These are phyloP conservation scores for Cotesia typhae DNA, from an alignment of 1,140 invertebrate species.

Conservation along the genomic window DNA sequence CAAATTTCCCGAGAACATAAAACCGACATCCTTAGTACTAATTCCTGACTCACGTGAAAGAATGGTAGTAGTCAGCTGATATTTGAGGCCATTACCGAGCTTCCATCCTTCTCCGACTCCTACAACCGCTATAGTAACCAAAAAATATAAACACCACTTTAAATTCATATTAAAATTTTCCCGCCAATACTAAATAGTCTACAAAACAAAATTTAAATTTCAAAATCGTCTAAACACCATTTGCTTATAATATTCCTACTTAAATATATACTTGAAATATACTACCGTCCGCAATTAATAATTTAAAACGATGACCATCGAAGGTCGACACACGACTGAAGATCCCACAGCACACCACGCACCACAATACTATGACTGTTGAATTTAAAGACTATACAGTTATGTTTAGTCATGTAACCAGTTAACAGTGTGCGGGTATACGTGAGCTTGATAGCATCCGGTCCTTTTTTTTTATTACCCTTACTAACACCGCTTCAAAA, in stretches of 20 bases:
- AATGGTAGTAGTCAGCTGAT: constrained; percentile 64
- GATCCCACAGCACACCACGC: constrained; percentile 33
- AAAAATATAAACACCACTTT: constrained; percentile 40
- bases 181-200: not conserved
- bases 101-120: constrained; percentile 54
- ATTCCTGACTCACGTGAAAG: constrained; percentile 65
- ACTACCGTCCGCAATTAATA: no score
- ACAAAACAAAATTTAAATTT: no score
- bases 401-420: no score
- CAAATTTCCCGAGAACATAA: constrained; percentile 65
- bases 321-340: constrained; percentile 55
- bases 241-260: no score
- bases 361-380: constrained; percentile 1
- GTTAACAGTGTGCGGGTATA: no score
- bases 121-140: constrained; percentile 55
- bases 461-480: not conserved
- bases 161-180: constrained; percentile 34
- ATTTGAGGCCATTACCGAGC: constrained; percentile 54
- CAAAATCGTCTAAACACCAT: no score
- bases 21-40: constrained; percentile 69
- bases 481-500: no score
- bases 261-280: no score
- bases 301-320: constrained; percentile 29
- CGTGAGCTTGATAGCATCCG: constrained; percentile 30
- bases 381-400: not conserved